Base-by-base conservation (phyloP, 2,797 vertebrate species). In the Darevskia mixta region DNA sequence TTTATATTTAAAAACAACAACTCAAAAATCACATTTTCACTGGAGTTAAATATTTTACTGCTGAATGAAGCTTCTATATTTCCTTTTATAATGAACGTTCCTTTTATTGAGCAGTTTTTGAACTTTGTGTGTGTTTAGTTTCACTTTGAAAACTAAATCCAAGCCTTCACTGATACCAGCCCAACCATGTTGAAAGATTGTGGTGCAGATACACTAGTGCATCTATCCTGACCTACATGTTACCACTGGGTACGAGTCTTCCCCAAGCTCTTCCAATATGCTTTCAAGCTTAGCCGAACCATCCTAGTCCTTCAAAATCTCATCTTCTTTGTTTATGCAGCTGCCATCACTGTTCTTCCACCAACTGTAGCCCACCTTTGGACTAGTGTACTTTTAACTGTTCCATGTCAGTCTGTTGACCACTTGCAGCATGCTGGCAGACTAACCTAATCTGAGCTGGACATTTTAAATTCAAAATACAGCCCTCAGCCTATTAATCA, bases 21-120 rank as follows among this genome's bases (percentile, higher is more conserved):
- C 91, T 93, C 90, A 45, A 87, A 90, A 91, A 25, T 89, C 82
- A 79, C 67, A 94, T 89, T 79, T 83, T 80, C 76, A 77, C 27
- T 90, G 9, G 85, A 3, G 27, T 71, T 58, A 73, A 76, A 82
- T 75, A 82, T 84, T 87, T 93, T 89, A 91, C 58, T 89, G 85
- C 75, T 91, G 35, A 17, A 66, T 90, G 86, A 90, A n/a, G 83
- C 88, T 73, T 55, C 90, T 89, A 55, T 89, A 71, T 41, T 89
- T 66, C 49, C 86, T 88, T 49, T 18, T 25, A 43, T 85, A 89
- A 86, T 55, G n/a, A 78, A 64, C 86, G 43, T 64, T 58, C 13
- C 55, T 83, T 89, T n/a, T 85, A 43, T 88, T 78, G 86, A 88
- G 79, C 27, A 88, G 55, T 18, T 94, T 91, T 94, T 87, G 81